Evolutionary conservation across 2,113 vertebrate genomes (phyloP).

Genomic region (Phycodurus eques): DNA sequence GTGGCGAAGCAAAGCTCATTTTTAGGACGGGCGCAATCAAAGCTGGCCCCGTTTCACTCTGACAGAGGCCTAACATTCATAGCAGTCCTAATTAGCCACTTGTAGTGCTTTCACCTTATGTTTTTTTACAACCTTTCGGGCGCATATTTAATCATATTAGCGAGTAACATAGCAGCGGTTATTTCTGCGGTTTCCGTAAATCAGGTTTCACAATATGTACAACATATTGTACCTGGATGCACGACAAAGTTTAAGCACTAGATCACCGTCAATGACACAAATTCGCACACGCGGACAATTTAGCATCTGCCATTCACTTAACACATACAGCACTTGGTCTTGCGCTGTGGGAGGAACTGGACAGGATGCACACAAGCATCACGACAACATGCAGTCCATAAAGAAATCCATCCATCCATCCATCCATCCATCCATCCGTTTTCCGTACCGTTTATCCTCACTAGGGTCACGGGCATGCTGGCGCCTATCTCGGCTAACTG

Average conservation of each 20-base stretch:
- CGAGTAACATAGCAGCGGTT: neutral
- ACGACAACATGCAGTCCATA: too few species aligned
- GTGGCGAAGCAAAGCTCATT: constrained; percentile 44
- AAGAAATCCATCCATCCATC: too few species aligned
- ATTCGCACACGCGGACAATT: neutral
- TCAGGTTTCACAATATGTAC: neutral
- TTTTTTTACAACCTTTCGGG: neutral
- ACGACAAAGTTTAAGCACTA: neutral
- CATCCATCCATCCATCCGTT: too few species aligned
- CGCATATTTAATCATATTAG: neutral
- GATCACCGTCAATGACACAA: neutral
- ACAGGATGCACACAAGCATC: too few species aligned
- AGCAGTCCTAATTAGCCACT: constrained; percentile 11
- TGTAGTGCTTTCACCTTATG: neutral
- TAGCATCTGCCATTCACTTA: neutral
- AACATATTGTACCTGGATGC: too few species aligned
- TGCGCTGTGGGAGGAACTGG: too few species aligned
- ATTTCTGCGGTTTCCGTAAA: neutral
- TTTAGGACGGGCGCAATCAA: constrained; percentile 57
- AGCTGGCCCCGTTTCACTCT: constrained; percentile 60
- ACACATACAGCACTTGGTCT: too few species aligned
- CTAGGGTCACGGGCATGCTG: too few species aligned
- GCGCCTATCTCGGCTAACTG: too few species aligned
- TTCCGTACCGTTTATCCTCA: too few species aligned
- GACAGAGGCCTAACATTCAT: constrained; percentile 43